phyloP scores from a whole-genome alignment of 2,113 vertebrate species.

The Chloropsis hardwickii region DNA sequence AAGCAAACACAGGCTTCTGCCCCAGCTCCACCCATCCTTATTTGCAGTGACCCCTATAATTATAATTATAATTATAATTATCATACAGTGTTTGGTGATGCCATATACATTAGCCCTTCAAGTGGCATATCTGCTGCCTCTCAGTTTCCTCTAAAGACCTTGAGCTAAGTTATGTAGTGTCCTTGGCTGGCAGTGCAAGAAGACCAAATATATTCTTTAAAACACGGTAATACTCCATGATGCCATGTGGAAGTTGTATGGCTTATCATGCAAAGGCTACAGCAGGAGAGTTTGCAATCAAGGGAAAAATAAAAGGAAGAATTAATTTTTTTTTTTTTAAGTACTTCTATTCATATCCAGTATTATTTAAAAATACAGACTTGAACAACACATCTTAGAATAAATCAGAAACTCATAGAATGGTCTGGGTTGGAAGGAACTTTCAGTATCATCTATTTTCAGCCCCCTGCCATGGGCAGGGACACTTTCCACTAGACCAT shows the following conservation, averaged over 20 bases:
- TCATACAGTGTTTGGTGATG: background rate
- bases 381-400: background rate
- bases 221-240: background rate
- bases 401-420: background rate
- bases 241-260: rapidly evolving
- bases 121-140: background rate
- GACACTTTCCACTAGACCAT: background rate
- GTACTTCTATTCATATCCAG: background rate
- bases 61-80: background rate
- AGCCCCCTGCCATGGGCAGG: background rate
- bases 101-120: background rate
- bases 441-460: background rate
- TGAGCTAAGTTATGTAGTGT: background rate
- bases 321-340: background rate
- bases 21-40: background rate
- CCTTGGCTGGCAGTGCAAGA: background rate
- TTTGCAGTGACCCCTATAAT: background rate
- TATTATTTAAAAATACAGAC: background rate
- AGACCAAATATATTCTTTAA: background rate
- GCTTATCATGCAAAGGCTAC: background rate
- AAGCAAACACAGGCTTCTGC: background rate
- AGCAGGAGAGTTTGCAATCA: background rate
- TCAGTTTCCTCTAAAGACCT: background rate
- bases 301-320: background rate
- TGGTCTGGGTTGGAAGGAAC: background rate